Evolutionary conservation across 2,113 vertebrate genomes (phyloP).

Genomic region (Erinaceus europaeus): DNA sequence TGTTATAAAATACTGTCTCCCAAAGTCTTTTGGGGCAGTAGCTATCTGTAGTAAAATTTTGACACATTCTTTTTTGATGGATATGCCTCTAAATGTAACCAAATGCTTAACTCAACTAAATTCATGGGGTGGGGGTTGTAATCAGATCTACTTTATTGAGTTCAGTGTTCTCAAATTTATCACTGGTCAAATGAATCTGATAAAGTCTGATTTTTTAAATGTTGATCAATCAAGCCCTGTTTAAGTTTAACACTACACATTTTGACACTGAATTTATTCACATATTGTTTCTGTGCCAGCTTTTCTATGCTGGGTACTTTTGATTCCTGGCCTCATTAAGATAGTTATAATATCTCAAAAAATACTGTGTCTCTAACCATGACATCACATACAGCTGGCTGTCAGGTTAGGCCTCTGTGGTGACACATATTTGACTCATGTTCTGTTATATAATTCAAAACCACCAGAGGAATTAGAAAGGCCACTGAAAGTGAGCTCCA

Average conservation of each 20-base stretch:
- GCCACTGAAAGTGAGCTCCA: not conserved
- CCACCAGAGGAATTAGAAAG: not conserved
- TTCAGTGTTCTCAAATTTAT: not conserved
- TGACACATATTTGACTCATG: not conserved
- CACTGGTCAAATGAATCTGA: not conserved
- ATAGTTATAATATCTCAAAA: not conserved
- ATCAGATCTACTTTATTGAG: not conserved
- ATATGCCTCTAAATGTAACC: not conserved
- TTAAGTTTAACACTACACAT: not conserved
- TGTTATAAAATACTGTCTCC: not conserved
- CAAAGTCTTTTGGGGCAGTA: not conserved
- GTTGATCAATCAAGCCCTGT: not conserved
- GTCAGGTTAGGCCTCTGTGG: not conserved
- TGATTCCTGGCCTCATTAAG: not conserved
- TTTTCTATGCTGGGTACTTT: not conserved
- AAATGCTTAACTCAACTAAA: not conserved
- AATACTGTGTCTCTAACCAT: not conserved
- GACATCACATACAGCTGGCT: not conserved
- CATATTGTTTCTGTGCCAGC: not conserved
- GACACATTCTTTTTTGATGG: not conserved
- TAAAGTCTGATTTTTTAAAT: not conserved
- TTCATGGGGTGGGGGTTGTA: too few relatives aligned
- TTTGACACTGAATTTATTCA: not conserved
- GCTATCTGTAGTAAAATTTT: not conserved
- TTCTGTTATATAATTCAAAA: slow-evolving; percentile 24